Evolutionary conservation across 2,113 vertebrate species (phyloP).

Genomic region (Anarhynchus alexandrinus): DNA sequence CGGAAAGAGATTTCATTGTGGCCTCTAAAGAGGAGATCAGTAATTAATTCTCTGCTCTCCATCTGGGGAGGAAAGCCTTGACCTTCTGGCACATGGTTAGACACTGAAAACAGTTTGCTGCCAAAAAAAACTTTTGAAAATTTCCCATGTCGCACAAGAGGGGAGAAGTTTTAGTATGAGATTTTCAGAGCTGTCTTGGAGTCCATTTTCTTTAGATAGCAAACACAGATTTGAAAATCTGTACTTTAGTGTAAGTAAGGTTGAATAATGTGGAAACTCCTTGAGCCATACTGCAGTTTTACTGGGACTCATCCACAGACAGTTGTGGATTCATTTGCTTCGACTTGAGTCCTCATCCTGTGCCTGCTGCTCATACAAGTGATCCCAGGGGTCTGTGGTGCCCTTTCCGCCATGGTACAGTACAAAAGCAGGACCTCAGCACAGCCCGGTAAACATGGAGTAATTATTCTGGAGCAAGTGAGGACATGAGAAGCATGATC

Average conservation of each 20-base stretch:
- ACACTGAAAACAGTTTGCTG: not conserved
- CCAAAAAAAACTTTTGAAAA: slow-evolving; percentile 16
- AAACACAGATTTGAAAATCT: not conserved
- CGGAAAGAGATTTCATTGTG: not conserved
- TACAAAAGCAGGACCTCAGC: not conserved
- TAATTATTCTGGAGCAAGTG: not conserved
- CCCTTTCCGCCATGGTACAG: not conserved
- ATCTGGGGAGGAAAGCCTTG: slow-evolving; percentile 5
- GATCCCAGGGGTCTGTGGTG: not conserved
- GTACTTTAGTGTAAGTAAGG: not conserved
- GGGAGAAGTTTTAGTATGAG: not conserved
- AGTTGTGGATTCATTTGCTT: not conserved
- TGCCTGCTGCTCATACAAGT: not conserved
- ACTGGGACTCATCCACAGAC: not conserved
- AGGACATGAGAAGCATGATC: not conserved
- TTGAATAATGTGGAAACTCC: not conserved
- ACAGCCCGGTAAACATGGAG: not conserved
- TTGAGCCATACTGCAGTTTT: not conserved
- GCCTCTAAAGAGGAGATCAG: not conserved
- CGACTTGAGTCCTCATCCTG: not conserved
- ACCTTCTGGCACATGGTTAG: slow-evolving; percentile 3
- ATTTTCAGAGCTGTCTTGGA: not conserved
- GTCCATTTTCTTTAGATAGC: not conserved
- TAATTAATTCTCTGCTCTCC: not conserved
- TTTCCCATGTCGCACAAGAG: not conserved